Evolutionary conservation across 2,113 vertebrate species (phyloP).

Genomic region (Pionites leucogaster): DNA sequence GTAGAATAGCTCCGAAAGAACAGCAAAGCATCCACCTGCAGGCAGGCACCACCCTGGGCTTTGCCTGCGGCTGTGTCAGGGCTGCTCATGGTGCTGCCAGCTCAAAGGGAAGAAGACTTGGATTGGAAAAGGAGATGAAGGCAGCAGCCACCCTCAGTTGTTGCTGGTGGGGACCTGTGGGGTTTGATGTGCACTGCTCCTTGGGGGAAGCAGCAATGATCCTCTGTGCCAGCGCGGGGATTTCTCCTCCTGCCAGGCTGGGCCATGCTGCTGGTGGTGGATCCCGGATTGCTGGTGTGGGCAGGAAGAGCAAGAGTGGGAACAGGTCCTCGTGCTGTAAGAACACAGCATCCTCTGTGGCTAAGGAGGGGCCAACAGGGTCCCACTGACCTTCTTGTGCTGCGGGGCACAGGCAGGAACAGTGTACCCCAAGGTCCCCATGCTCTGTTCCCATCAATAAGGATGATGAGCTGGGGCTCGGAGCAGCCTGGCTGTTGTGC

Average conservation of each 20-base stretch:
- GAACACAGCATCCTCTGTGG: background rate
- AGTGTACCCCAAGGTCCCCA: accelerated
- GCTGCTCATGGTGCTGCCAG: background rate
- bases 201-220: accelerated
- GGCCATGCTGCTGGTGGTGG: background rate
- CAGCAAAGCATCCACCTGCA: background rate
- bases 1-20: background rate
- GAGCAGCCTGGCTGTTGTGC: accelerated
- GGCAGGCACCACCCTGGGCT: background rate
- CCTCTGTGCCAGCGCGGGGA: accelerated
- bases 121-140: background rate
- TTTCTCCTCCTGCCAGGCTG: background rate
- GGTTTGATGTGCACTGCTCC: background rate
- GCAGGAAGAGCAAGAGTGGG: background rate
- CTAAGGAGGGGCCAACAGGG: accelerated
- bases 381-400: background rate
- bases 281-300: background rate
- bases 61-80: background rate
- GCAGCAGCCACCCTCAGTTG: background rate
- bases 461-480: background rate
- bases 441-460: background rate
- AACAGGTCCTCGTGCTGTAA: accelerated
- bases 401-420: background rate
- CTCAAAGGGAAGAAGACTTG: background rate
- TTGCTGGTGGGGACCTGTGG: background rate